Conservation (phyloP, 1,140 invertebrate species). For the Drosophila kohkoa region DNA sequence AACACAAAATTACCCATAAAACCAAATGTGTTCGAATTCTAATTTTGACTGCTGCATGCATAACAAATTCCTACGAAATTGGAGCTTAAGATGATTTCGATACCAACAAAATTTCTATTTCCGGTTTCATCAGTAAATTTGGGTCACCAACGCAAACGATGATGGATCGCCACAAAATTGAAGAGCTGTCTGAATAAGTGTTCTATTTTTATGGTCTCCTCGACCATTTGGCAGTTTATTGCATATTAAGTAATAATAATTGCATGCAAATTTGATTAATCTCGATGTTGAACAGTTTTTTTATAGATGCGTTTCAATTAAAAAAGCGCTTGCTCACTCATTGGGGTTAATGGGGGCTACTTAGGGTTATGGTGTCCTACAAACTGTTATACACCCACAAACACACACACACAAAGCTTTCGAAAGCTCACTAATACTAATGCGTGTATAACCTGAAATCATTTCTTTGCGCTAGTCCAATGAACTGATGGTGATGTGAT, state of each 20-base stretch:
- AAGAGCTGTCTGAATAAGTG: background rate
- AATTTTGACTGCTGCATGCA: background rate
- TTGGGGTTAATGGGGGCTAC: constrained; percentile 3
- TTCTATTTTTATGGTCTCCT: background rate
- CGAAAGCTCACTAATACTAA: background rate
- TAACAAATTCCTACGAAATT: background rate
- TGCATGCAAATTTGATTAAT: constrained; percentile 5
- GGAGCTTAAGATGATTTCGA: background rate
- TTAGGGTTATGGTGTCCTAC: background rate
- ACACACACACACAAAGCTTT: background rate
- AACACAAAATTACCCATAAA: too few species aligned
- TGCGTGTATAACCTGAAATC: constrained; percentile 14
- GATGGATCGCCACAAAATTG: background rate
- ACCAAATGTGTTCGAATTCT: background rate
- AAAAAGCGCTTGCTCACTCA: background rate
- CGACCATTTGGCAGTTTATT: too few species aligned
- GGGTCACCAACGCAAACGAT: background rate
- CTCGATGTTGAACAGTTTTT: background rate
- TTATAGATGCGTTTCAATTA: background rate
- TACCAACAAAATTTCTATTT: background rate
- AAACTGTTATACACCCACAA: background rate
- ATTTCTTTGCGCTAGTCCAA: constrained; percentile 7
- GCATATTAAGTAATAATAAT: background rate
- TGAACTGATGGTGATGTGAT: constrained; percentile 9
- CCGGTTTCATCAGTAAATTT: background rate